Evolutionary conservation across 53 echinoderm and acorn worm species (phyloP), one percentile per base, ranked within the genome.

Genomic region (Patiria pectinifera): DNA sequence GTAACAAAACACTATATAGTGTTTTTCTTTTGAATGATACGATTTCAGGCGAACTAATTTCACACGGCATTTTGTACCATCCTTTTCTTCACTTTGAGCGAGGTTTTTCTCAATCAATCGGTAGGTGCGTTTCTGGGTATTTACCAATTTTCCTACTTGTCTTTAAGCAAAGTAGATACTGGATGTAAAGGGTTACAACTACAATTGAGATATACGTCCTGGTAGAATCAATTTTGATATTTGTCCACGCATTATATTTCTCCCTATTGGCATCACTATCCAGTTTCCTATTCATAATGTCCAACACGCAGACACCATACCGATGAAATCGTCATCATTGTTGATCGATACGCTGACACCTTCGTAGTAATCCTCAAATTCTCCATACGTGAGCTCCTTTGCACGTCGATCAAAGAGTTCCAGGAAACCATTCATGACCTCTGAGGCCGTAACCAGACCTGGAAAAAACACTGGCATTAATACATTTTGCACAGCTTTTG

Each of bases 281-380:
- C 46, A 45, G 3, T 78, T 45, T 78, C 45, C 47, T 45, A 3
- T 78, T 82, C 59, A 97, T 44, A 97, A 48, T 19, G 90, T 96
- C 99, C 99, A 99, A 71, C 99, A 99, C 7, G 78, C 93, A 69
- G 92, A 94, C 91, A 99, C 70, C 62, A 99, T 91, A 44, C 85
- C 88, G 44, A 71, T 93, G 91, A 97, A 99, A 47, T 99, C 95
- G 2, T 97, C 96, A 61, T 99, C 99, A 69, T 91, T 93, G 60
- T 86, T 89, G 15, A 95, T 94, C 3, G 92, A 82, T 4, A 99
- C 72, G 80, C 99, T 99, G 21, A 94, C 74, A 2, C 99, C 99
- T 76, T 99, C 99, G 78, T 96, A 97, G 74, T 97, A 99, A 72
- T 99, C 99, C 83, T 99, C 99, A 99, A 97, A 99, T 24, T 97